phyloP scores from a whole-genome alignment of 1,140 invertebrate genomes.

The Vanessa tameamea region DNA sequence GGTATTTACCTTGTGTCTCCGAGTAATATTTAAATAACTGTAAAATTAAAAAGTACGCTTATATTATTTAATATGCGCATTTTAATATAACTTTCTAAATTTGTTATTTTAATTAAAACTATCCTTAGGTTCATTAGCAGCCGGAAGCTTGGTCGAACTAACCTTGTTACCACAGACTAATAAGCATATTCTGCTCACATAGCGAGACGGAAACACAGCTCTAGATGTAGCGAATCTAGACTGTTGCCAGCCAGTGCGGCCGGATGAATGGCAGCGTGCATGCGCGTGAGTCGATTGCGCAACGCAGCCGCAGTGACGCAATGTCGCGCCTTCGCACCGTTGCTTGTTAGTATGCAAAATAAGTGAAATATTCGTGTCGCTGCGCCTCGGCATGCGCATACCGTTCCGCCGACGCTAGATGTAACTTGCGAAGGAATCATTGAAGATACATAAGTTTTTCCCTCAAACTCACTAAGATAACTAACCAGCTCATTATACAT shows the following conservation, averaged over 20 bases:
- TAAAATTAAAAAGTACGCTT: constrained; percentile 10
- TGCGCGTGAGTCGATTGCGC: constrained; percentile 70
- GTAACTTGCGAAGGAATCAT: background rate
- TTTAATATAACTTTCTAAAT: constrained; percentile 29
- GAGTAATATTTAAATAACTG: background rate
- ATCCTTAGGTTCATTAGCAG: constrained; percentile 33
- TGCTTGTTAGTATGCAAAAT: constrained; percentile 75
- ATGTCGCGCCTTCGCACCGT: constrained; percentile 64
- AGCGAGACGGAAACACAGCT: constrained; percentile 55
- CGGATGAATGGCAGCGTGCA: constrained; percentile 64
- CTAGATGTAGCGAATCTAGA: constrained; percentile 53
- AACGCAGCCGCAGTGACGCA: constrained; percentile 62
- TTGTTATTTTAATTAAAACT: constrained; percentile 36
- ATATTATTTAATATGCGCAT: constrained; percentile 17
- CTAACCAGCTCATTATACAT: too few relatives aligned
- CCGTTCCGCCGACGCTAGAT: constrained; percentile 48
- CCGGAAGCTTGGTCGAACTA: constrained; percentile 28
- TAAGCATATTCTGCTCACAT: constrained; percentile 50
- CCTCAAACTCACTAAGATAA: too few relatives aligned
- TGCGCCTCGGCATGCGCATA: constrained; percentile 54
- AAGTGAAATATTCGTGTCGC: constrained; percentile 65
- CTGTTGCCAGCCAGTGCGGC: constrained; percentile 64
- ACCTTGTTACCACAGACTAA: constrained; percentile 41
- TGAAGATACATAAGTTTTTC: background rate
- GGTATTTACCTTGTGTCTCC: background rate